Evolutionary conservation across 2,113 vertebrate species (phyloP).

Genomic region (Nothocercus nigrocapillus): DNA sequence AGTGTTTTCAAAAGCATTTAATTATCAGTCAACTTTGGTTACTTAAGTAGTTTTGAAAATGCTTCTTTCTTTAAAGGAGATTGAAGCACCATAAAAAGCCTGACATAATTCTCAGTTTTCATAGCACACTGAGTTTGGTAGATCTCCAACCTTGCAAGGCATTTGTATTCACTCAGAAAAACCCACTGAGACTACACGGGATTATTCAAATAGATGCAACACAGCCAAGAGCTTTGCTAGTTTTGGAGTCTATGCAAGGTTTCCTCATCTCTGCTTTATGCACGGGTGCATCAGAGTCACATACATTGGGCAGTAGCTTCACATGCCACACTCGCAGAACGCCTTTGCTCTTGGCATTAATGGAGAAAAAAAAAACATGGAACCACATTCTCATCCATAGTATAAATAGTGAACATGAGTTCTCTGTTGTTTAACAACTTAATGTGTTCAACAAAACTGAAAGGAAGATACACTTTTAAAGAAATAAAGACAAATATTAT

Average conservation of each 20-base stretch:
- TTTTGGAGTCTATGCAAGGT: neutral
- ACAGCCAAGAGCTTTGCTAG: neutral
- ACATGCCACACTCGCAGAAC: neutral
- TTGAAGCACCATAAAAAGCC: neutral
- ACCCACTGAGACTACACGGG: neutral
- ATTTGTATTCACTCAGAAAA: neutral
- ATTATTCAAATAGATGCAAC: neutral
- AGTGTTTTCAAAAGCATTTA: neutral
- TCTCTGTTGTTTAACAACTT: neutral
- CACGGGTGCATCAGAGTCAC: neutral
- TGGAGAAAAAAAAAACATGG: neutral
- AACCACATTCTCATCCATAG: neutral
- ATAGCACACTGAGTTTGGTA: neutral
- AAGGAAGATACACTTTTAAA: neutral
- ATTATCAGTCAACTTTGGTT: neutral
- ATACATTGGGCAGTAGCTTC: neutral
- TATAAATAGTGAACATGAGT: neutral
- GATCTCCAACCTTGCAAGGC: neutral
- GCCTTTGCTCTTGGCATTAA: neutral
- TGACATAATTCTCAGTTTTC: neutral
- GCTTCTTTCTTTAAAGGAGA: neutral
- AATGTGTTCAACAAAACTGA: neutral
- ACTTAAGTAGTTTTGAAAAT: neutral
- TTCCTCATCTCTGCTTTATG: neutral
- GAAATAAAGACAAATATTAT: neutral